Evolutionary conservation across 2,113 vertebrate species (phyloP).

Genomic region (Strix aluco): DNA sequence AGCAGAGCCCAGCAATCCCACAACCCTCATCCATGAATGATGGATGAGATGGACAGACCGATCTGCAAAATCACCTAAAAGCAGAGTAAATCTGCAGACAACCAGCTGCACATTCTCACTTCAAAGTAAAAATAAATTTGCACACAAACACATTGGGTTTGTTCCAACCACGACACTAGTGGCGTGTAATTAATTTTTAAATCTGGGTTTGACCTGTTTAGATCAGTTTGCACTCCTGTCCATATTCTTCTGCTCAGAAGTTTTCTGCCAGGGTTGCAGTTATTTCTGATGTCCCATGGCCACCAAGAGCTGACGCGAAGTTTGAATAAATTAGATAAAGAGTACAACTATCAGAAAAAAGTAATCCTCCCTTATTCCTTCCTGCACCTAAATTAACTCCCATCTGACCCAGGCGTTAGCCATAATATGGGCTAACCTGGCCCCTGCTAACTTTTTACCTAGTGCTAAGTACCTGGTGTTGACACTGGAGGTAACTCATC

Average conservation of each 20-base stretch:
- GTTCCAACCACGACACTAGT: not conserved
- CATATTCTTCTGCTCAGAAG: not conserved
- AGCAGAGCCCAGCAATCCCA: rapidly evolving
- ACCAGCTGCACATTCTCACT: not conserved
- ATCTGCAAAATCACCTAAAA: not conserved
- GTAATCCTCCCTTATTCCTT: not conserved
- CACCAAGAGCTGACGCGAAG: not conserved
- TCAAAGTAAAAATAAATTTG: not conserved
- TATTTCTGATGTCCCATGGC: not conserved
- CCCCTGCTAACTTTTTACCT: not conserved
- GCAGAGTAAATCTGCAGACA: not conserved
- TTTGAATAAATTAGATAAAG: not conserved
- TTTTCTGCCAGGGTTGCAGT: not conserved
- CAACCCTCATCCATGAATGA: not conserved
- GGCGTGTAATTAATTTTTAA: rapidly evolving
- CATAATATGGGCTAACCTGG: rapidly evolving
- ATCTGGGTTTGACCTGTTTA: not conserved
- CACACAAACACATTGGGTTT: not conserved
- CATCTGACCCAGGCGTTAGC: not conserved
- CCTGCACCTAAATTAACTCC: not conserved
- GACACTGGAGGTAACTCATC: not conserved
- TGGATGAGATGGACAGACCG: not conserved
- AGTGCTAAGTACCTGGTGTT: not conserved
- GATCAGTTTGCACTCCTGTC: not conserved
- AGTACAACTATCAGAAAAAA: not conserved